Base-by-base conservation (phyloP, 2,888 invertebrate genomes). In the Troglohyphantes excavatus region DNA sequence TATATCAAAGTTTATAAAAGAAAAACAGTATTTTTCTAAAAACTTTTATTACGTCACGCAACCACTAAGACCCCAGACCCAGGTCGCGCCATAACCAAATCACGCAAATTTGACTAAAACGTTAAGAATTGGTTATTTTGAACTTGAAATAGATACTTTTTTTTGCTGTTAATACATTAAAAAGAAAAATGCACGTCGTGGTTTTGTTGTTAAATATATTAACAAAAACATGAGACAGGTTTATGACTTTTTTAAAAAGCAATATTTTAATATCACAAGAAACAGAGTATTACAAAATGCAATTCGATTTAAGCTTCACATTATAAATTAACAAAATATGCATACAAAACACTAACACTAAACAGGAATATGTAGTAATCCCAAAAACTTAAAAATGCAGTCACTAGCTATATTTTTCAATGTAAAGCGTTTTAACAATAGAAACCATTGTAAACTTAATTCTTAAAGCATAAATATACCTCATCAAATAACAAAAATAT, bases 211-310 rank as follows among this genome's bases (percentile, higher is more conserved):
- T n/a, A n/a, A n/a, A n/a, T n/a, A n/a, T n/a, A n/a, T n/a, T n/a
- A n/a, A n/a, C n/a, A 39, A 39, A 39, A 9, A 39, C 9, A 39
- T 9, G 6, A 39, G 39, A 39, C 39, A 39, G 3, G 13, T 39
- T 39, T 39, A 39, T 11, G 13, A 39, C 6, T n/a, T n/a, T 19
- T 70, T n/a, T 29, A 70, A 33, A 39, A 75, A 61, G 39, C 11
- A 63, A 13, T 63, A 63, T 53, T 78, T 78, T 78, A 78, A 78
- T 78, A 78, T 78, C 76, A 78, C 76, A 78, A 26, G 17, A 76
- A 19, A 23, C 26, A 67, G 33, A 63, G 29, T 39, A 9, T 33
- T 23, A 78, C 76, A 63, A 39, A 65, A 78, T 26, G 21, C 33
- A 78, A 23, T 63, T 78, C 61, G 33, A 61, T 33, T 27, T 33